These are phyloP conservation scores for Unio delphinus DNA, from an alignment of 2,888 invertebrate species.

Conservation along the genomic window DNA sequence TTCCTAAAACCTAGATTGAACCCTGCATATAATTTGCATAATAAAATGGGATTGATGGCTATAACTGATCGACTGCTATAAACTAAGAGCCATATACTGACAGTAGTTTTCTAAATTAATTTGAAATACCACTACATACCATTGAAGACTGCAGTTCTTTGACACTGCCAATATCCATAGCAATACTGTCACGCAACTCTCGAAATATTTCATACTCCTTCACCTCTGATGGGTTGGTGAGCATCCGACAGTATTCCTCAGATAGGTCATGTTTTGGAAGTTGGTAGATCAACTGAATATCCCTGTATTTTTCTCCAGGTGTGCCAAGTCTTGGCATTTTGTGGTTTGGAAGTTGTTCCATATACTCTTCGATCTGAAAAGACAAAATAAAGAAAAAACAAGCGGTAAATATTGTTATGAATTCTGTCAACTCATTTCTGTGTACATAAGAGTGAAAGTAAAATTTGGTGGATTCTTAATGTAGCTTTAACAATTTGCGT, in stretches of 20 bases:
- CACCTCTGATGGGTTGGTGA: constrained; percentile 48
- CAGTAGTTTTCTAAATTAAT: neutral
- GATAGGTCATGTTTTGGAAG: constrained; percentile 88
- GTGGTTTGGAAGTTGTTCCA: constrained; percentile 88
- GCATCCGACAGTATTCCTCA: constrained; percentile 84
- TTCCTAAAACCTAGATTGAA: too few species aligned
- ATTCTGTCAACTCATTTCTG: too few species aligned
- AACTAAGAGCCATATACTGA: too few species aligned
- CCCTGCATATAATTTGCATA: too few species aligned
- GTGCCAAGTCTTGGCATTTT: constrained; percentile 83
- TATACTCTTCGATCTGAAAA: constrained; percentile 90
- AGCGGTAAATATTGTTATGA: too few species aligned
- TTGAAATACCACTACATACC: constrained; percentile 31
- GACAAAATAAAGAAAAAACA: neutral
- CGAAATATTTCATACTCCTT: constrained; percentile 91
- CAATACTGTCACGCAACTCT: constrained; percentile 93
- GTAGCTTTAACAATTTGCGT: too few species aligned
- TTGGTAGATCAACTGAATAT: constrained; percentile 88
- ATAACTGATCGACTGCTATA: too few species aligned
- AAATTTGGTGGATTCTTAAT: too few species aligned
- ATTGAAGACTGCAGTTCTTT: constrained; percentile 62
- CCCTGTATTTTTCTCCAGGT: constrained; percentile 86
- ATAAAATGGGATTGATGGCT: too few species aligned
- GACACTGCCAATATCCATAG: constrained; percentile 89
- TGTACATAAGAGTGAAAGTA: too few species aligned